A percentile compares a stretch with the other conserved stretches of the same genome.
Evolutionary conservation across 2,888 invertebrate species (phyloP).

Genomic region (Meiosimyza platycephala): DNA sequence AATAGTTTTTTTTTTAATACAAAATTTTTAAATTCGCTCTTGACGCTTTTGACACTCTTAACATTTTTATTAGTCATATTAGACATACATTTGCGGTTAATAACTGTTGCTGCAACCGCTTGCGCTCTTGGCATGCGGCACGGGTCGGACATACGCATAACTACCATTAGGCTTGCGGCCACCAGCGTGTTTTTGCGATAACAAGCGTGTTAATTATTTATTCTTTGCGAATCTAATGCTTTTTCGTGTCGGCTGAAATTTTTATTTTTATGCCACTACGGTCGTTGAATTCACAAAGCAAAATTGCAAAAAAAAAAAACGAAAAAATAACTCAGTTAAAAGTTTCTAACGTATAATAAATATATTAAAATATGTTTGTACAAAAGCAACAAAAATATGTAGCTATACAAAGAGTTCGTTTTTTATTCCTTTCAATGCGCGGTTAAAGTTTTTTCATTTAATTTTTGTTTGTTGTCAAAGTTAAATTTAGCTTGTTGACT

Average conservation of each 20-base stretch:
- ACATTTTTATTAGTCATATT: neutral
- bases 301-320: neutral
- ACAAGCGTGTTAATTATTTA: conserved; percentile 54
- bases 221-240: conserved; percentile 42
- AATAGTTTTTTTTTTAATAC: neutral
- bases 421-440: too few relatives aligned
- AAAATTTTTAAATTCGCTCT: neutral
- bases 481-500: too few relatives aligned
- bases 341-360: neutral
- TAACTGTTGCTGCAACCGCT: neutral
- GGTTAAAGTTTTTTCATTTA: too few relatives aligned
- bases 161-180: conserved; percentile 4
- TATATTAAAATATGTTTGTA: conserved; percentile 4
- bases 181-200: conserved; percentile 41
- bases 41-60: conserved; percentile 15
- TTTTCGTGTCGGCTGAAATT: conserved; percentile 8
- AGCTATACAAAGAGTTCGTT: too few relatives aligned
- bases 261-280: conserved; percentile 25
- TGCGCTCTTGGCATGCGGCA: neutral
- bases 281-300: conserved; percentile 33
- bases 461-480: too few relatives aligned
- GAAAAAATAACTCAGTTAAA: neutral
- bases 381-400: neutral
- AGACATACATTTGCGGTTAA: neutral
- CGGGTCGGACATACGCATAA: too few relatives aligned